Evolutionary conservation across 2,113 vertebrate genomes (phyloP).

Genomic region (Falcunculus frontatus): DNA sequence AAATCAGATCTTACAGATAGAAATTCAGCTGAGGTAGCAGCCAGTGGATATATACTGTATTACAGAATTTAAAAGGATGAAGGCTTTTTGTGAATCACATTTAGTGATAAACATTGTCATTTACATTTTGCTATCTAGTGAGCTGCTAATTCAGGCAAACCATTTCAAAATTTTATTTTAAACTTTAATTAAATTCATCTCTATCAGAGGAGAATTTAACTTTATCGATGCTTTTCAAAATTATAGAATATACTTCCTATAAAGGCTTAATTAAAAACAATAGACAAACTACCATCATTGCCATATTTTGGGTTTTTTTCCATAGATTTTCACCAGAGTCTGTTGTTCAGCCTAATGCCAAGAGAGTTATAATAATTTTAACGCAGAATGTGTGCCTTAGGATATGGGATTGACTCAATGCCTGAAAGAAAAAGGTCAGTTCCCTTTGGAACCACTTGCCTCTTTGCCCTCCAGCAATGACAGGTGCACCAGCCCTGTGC

Average conservation of each 20-base stretch:
- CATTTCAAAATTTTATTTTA: neutral
- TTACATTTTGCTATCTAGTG: neutral
- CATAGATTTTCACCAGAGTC: neutral
- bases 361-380: constrained; percentile 32
- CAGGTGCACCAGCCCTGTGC: constrained; percentile 22
- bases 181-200: neutral
- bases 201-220: neutral
- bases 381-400: constrained; percentile 49
- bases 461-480: constrained; percentile 41
- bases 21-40: constrained; percentile 48
- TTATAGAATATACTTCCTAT: neutral
- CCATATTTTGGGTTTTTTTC: neutral
- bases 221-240: neutral
- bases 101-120: neutral
- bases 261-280: neutral
- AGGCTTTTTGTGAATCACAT: neutral
- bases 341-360: constrained; percentile 20
- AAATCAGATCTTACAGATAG: constrained; percentile 50
- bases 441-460: constrained; percentile 42
- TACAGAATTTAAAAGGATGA: neutral
- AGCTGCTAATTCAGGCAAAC: neutral
- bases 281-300: neutral
- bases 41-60: neutral
- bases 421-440: constrained; percentile 58
- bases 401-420: constrained; percentile 29